Evolutionary conservation across 92 coral and sea anemone species (phyloP), one percentile per base, ranked within the genome.

Genomic region (Porites lobata): DNA sequence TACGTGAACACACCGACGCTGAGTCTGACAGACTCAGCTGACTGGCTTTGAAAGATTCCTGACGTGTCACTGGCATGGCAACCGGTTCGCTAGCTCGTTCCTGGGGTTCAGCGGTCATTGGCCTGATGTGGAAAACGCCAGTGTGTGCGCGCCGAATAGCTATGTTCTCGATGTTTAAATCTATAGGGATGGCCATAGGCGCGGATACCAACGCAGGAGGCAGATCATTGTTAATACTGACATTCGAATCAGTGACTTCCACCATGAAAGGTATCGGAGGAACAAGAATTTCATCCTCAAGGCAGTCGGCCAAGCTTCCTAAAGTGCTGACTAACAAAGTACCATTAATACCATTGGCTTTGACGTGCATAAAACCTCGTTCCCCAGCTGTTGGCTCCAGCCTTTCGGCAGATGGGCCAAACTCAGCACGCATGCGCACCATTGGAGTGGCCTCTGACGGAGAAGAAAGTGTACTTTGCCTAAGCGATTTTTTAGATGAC

Each of bases 401-500:
- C 12, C 91, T 77, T 69, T 96, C 95, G 26, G 98, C 96, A 72
- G 89, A 93, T 53, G 99, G 98, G 61, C 99, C 99, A 80, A 94
- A 88, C 75, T 93, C 98, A 9, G 90, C 91, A 32, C 99, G 91
- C 17, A 95, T 81, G 65, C 86, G 77, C 81, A 77, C 87, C 79
- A 94, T 93, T 61, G 95, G 94, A 13, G 83, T 71, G 9, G 75
- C 74, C 54, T 93, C 80, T 6, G 84, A 76, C 17, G 74, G 21
- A 17, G 91, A 87, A 17, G 86, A 87, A 53, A 92, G 81, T 1
- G 88, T 74, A 18, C 84, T 83, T 32, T 82, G 87, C 58, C 79
- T 21, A 43, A 73, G 82, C 3, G 87, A 74, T n/a, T 87, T 69
- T 69, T 92, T 92, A 70, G 86, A 86, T 47, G 94, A 91, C 38